These are phyloP conservation scores for Aphelocoma californica DNA, from an alignment of 2,797 vertebrate species.

Conservation along the genomic window DNA sequence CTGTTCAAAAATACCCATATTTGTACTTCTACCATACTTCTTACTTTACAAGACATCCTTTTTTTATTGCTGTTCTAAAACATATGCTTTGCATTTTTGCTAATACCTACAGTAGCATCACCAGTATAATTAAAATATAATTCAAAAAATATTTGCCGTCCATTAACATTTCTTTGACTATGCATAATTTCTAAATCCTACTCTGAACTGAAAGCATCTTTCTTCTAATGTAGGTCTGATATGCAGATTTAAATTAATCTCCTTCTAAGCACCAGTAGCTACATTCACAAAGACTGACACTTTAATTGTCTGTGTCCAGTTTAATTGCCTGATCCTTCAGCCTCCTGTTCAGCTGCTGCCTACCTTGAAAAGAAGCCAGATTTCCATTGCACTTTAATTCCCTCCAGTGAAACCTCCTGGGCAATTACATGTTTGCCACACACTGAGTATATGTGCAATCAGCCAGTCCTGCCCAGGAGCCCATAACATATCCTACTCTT, in stretches of 20 bases:
- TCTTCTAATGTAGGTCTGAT: background rate
- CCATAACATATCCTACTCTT: rapidly evolving
- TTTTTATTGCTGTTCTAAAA: background rate
- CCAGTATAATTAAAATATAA: background rate
- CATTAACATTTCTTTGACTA: background rate
- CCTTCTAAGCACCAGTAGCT: background rate
- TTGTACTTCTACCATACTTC: background rate
- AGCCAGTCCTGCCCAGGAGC: background rate
- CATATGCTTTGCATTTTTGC: constrained; percentile 4
- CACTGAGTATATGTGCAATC: background rate
- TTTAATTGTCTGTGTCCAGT: background rate
- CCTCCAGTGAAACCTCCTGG: background rate
- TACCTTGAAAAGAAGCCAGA: background rate
- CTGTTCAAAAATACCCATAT: background rate
- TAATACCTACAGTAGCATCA: background rate
- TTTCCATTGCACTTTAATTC: background rate
- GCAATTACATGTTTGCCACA: background rate
- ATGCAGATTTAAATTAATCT: constrained; percentile 17
- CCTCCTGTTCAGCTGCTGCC: background rate
- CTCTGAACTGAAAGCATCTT: background rate
- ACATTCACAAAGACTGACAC: background rate
- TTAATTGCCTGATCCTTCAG: background rate
- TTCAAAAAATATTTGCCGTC: background rate
- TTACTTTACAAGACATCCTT: background rate
- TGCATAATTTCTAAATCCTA: background rate